Conservation (phyloP, 1,140 invertebrate species). For the Cydia fagiglandana region DNA sequence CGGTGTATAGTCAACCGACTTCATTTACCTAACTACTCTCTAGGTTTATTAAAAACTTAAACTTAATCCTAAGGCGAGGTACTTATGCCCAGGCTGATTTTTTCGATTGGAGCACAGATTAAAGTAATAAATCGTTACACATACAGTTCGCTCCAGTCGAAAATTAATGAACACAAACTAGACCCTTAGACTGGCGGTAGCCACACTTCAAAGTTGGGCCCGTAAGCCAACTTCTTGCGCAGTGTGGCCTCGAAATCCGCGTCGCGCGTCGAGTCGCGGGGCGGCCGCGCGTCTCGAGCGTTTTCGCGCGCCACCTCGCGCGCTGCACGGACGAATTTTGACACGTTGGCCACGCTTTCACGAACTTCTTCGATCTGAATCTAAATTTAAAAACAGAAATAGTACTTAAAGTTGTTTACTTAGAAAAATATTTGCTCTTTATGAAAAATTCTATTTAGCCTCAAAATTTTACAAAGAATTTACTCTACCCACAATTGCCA, state of each 20-base stretch:
- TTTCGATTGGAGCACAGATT: no score
- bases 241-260: conserved; percentile 57
- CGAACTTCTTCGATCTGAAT: conserved; percentile 62
- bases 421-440: no score
- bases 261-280: conserved; percentile 57
- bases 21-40: no score
- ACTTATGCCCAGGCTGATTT: not conserved
- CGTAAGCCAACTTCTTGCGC: conserved; percentile 58
- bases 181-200: conserved; percentile 64
- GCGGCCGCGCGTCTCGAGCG: conserved; percentile 47
- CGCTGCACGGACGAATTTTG: conserved; percentile 62
- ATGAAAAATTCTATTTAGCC: no score
- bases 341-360: conserved; percentile 67
- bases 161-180: conserved; percentile 50
- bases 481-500: no score
- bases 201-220: conserved; percentile 66
- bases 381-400: conserved; percentile 35
- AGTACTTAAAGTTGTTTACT: not conserved
- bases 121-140: no score
- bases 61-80: not conserved
- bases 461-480: no score
- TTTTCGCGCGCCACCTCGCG: conserved; percentile 63
- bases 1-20: no score
- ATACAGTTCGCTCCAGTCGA: no score
- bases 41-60: not conserved